Evolutionary conservation across 2,113 vertebrate genomes (phyloP), one percentile per base, ranked within the genome.

Genomic region (Cyanistes caeruleus): DNA sequence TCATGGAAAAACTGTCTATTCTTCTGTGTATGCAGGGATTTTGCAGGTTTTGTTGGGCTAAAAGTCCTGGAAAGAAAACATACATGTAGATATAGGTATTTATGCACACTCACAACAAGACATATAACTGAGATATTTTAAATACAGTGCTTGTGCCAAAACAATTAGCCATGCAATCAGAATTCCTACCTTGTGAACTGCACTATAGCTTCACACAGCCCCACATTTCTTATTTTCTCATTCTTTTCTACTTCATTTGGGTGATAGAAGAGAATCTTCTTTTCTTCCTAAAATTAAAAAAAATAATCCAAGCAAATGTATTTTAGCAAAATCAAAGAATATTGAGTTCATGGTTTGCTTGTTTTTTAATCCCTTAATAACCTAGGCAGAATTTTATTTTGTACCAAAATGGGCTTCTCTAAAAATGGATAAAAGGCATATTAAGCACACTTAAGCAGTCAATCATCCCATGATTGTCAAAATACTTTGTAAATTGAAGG

Each of bases 181-280:
- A 41, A 55, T 35, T 51, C 58, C 20, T 98, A 99, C 99, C 99
- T 99, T 17, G 99, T 99, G 96, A 99, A 99, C 73, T 99, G 99
- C 62, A 99, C 99, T 84, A 99, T 99, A 78, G 99, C 99, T 98
- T 99, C 99, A 97, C 99, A 99, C 8, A 99, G 98, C 53, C 99
- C 99, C 69, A 99, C 99, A 86, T 99, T 99, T 88, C 99, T 98
- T 89, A 99, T 99, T 97, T 99, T 99, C 97, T 99, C 99, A 92
- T 99, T 99, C 97, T 99, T 99, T 98, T 99, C 99, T 60, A 99
- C 98, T 94, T 99, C 99, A 96, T 98, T 99, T 56, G 99, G 99
- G 89, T 99, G 98, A 97, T 99, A 99, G 98, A 99, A 99, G 80
- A 99, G 98, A 97, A 99, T 99, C 97, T 99, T 99, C 97, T 99